Percentiles rank a stretch among this genome's conserved stretches.
These are phyloP conservation scores for Leptothorax acervorum DNA, from an alignment of 2,888 invertebrate species.

Conservation along the genomic window DNA sequence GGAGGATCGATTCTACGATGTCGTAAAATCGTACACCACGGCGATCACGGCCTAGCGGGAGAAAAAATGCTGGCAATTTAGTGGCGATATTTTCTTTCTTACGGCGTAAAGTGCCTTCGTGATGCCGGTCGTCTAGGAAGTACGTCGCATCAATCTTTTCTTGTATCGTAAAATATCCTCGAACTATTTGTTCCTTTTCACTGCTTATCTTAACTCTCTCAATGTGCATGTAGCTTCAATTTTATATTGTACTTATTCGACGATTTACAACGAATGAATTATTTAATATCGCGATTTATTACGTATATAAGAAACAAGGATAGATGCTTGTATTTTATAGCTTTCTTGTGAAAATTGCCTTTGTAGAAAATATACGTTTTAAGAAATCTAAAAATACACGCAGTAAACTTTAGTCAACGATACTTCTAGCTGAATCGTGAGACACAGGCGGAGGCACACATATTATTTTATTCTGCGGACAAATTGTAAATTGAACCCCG, in stretches of 20 bases:
- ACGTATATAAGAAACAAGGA: neutral
- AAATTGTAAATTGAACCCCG: slow-evolving; percentile 2
- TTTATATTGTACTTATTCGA: neutral
- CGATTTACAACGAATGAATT: neutral
- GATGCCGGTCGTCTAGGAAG: slow-evolving; percentile 52
- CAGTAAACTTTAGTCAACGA: neutral
- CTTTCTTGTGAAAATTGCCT: neutral
- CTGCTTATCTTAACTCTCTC: neutral
- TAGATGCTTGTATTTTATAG: neutral
- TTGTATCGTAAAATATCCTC: slow-evolving; percentile 27
- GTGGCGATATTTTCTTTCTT: slow-evolving; percentile 27
- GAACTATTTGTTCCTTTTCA: neutral
- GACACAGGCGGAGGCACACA: neutral
- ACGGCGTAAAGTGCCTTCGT: slow-evolving; percentile 43
- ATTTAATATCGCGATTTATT: neutral
- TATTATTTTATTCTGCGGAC: neutral
- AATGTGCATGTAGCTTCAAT: neutral
- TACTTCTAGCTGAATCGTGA: neutral
- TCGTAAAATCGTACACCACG: slow-evolving; percentile 57
- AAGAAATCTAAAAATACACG: neutral
- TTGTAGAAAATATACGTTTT: neutral
- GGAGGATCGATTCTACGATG: slow-evolving; percentile 37
- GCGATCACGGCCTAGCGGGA: neutral
- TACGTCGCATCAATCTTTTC: slow-evolving; percentile 18
- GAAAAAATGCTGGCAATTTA: slow-evolving; percentile 56